phyloP scores from a whole-genome alignment of 2,888 invertebrate genomes.

The Hololepta plana region DNA sequence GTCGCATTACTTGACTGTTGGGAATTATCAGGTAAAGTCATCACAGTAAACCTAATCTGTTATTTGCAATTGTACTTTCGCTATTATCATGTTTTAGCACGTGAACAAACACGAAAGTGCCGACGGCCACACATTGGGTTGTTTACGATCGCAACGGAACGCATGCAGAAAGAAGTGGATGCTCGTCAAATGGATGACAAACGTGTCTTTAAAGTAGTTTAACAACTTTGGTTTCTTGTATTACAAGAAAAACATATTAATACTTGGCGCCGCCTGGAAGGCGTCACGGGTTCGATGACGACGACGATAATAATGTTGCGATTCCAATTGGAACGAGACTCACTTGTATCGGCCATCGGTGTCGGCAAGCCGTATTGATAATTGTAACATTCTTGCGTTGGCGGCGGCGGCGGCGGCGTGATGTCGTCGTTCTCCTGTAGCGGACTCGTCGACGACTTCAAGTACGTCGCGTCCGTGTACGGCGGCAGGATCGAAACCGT shows the following conservation, averaged over 20 bases:
- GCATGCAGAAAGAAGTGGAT: too few species aligned
- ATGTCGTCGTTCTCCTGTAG: constrained; percentile 21
- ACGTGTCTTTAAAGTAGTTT: too few species aligned
- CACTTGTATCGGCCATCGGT: constrained; percentile 23
- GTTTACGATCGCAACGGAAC: too few species aligned
- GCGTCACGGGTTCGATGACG: neutral
- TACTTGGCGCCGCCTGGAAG: neutral
- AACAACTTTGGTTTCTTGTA: constrained; percentile 1
- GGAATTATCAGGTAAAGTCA: too few species aligned
- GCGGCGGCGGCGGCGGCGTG: constrained; percentile 21
- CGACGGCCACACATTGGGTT: too few species aligned
- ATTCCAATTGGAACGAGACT: constrained; percentile 12
- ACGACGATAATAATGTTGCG: neutral
- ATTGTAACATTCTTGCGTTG: too few species aligned
- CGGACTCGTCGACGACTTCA: constrained; percentile 27
- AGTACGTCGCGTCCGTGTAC: constrained; percentile 20
- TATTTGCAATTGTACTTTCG: too few species aligned
- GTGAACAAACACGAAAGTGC: too few species aligned
- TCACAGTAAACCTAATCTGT: too few species aligned
- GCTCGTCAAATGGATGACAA: too few species aligned
- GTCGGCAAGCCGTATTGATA: constrained; percentile 23
- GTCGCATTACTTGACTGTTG: too few species aligned
- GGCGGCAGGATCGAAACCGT: constrained; percentile 12
- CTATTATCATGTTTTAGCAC: too few species aligned
- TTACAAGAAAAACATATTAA: neutral